Base-by-base conservation (phyloP, 2,113 vertebrate species). In the Gasterosteus nipponicus region DNA sequence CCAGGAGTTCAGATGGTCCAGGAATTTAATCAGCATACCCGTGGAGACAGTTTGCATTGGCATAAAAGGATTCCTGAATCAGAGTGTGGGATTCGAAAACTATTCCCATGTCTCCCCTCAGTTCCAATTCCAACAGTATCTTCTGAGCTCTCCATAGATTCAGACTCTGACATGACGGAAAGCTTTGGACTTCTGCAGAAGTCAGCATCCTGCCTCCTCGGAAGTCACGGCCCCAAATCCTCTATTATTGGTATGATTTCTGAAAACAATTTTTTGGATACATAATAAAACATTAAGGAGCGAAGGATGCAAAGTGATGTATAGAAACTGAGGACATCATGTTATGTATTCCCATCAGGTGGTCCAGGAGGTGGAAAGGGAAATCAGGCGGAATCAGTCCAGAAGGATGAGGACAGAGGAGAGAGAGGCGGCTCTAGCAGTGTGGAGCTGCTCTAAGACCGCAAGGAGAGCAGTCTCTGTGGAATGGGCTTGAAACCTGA, bases 131-230 rank as follows among this genome's bases (percentile, higher is more conserved):
- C 76, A 41, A 49, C 14, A 7, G 58, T 61, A 38, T 15, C 1
- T 14, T 65, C 60, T 60, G 70, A 65, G 75, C 42, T 83, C 39
- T 83, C 81, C 60, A 83, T 83, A 1, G 81, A 78, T 33, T 83
- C 66, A 0, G 75, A 83, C 35, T 83, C 81, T 54, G 81, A 65
- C 60, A 65, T 83, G 70, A 78, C 51, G 0, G 75, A 83, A 29
- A 74, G 59, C 46, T 74, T 46, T 47, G 70, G 75, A 39, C 81
- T 83, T 10, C 29, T n/a, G n/a, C 81, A 75, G 53, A 75, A 41
- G 38, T 83, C 51, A 54, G n/a, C 60, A 56, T 70, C 46, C n/a
- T n/a, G 3, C 15, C 39, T 47, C 9, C 6, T 39, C 62, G 35
- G 57, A 77, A 15, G 57, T 47, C 69, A 41, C 38, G 35, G 5